Evolutionary conservation across 2,113 vertebrate species (phyloP).

Genomic region (Litocranius walleri): DNA sequence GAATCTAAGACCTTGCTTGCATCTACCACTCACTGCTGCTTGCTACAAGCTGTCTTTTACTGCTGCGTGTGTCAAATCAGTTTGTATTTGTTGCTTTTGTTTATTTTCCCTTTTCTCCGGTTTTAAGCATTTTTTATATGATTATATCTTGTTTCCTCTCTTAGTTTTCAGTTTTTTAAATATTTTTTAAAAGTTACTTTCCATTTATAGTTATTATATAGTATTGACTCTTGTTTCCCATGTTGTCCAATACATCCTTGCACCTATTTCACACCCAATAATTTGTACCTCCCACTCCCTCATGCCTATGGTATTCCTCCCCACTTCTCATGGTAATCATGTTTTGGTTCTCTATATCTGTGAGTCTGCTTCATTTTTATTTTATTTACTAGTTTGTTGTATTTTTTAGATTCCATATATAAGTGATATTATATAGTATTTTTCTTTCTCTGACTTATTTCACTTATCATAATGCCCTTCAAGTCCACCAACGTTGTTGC

Average conservation of each 20-base stretch:
- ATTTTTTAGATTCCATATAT: not conserved
- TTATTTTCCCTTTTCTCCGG: not conserved
- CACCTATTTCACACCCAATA: not conserved
- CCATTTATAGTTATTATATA: not conserved
- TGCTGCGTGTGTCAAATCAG: not conserved
- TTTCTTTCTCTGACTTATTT: not conserved
- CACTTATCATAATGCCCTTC: not conserved
- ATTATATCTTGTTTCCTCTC: not conserved
- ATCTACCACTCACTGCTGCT: not conserved
- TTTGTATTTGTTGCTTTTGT: not conserved
- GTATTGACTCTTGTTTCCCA: not conserved
- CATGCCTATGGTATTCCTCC: too few relatives aligned
- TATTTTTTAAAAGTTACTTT: not conserved
- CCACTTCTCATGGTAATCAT: not conserved
- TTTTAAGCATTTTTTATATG: not conserved
- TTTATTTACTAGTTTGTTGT: not conserved
- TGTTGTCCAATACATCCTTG: not conserved
- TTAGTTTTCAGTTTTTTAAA: not conserved
- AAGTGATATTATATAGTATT: not conserved
- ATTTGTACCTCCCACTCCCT: not conserved
- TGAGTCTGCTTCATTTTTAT: not conserved
- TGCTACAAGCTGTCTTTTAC: not conserved
- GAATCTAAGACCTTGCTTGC: not conserved
- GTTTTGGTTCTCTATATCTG: not conserved
- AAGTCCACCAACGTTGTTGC: not conserved